Evolutionary conservation across 2,888 invertebrate genomes (phyloP).

Genomic region (Nezara viridula): DNA sequence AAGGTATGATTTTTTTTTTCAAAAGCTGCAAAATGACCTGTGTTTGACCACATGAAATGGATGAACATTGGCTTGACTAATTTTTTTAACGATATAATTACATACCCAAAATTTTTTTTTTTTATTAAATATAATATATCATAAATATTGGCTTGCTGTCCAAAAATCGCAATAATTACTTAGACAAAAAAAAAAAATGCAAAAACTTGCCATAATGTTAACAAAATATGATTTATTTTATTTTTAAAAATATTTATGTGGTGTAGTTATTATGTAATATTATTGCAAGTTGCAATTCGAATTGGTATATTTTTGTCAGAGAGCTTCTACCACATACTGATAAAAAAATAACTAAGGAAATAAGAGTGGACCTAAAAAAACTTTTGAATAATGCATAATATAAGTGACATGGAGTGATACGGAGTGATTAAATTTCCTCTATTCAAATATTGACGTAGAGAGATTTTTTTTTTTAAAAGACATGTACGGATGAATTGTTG

Average conservation of each 20-base stretch:
- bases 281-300: constrained; percentile 15
- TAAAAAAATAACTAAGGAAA: neutral
- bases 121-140: neutral
- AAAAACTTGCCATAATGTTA: neutral
- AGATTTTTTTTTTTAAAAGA: neutral
- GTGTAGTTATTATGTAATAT: neutral
- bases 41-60: no score
- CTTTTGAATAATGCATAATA: neutral
- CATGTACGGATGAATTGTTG: no score
- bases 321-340: constrained; percentile 21
- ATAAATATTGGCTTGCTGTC: neutral
- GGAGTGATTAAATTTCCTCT: neutral
- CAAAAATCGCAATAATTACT: neutral
- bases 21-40: no score
- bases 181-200: neutral
- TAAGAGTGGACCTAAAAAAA: constrained; percentile 37
- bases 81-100: no score
- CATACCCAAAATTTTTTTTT: no score
- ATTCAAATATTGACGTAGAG: neutral
- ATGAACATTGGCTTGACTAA: no score
- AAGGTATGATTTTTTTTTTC: no score
- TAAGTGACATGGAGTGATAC: constrained; percentile 17
- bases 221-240: neutral
- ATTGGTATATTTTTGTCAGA: constrained; percentile 43
- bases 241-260: neutral